A percentile compares a stretch with the other conserved stretches of the same genome.
Conservation (phyloP, 2,797 vertebrate species). For the Pantherophis vulpinus region DNA sequence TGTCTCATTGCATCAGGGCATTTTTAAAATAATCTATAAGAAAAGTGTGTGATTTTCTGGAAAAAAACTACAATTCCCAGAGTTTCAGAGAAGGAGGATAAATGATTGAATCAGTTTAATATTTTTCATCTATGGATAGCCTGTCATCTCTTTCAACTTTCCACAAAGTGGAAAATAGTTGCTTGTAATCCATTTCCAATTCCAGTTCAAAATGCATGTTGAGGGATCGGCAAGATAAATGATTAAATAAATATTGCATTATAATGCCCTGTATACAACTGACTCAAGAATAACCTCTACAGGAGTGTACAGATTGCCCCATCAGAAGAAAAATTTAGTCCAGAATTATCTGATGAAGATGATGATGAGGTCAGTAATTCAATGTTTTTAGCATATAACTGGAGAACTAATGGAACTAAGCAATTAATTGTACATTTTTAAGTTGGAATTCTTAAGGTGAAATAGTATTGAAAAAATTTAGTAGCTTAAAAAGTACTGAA, state of each 20-base stretch:
- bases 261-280: not conserved
- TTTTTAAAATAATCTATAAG: not conserved
- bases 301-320: constrained; percentile 31
- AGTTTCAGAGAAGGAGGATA: not conserved
- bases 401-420: not conserved
- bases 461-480: not conserved
- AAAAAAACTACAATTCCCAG: not conserved
- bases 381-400: constrained; percentile 1
- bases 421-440: not conserved
- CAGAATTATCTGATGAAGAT: constrained; percentile 38
- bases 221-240: not conserved
- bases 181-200: not conserved
- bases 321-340: constrained; percentile 16
- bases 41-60: not conserved
- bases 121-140: not conserved
- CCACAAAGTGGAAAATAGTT: not conserved
- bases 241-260: not conserved
- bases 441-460: not conserved
- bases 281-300: constrained; percentile 40
- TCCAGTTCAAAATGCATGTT: not conserved
- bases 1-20: not conserved
- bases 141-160: not conserved
- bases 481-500: not conserved
- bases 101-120: not conserved
- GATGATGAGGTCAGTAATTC: constrained; percentile 66